These are phyloP conservation scores for Triplophysa bombifrons DNA, from an alignment of 2,797 vertebrate species.

Conservation along the genomic window DNA sequence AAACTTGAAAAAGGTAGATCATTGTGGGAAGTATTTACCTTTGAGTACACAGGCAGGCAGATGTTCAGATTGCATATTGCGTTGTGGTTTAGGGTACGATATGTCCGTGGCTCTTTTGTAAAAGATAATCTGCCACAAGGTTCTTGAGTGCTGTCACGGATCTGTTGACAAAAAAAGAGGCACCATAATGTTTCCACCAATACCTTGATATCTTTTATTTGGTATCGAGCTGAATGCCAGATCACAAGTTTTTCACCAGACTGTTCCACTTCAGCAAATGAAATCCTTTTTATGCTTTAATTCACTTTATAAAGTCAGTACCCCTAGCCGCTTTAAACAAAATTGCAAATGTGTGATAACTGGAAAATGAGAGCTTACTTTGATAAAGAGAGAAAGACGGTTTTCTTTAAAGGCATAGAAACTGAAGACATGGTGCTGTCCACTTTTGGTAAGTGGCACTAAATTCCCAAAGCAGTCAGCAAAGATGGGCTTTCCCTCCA, in stretches of 20 bases:
- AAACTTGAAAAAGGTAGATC: not conserved
- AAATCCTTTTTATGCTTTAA: not conserved
- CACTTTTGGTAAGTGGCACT: constrained; percentile 95
- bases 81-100: constrained; percentile 91
- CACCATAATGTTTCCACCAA: not conserved
- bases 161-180: constrained; percentile 71
- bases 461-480: constrained; percentile 98
- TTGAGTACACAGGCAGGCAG: constrained; percentile 90
- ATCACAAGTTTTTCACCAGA: not conserved
- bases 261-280: too few species aligned
- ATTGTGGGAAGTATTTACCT: constrained; percentile 77
- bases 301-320: not conserved
- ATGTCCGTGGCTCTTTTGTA: constrained; percentile 95
- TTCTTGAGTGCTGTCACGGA: constrained; percentile 94
- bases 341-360: not conserved
- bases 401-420: constrained; percentile 99
- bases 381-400: constrained; percentile 95
- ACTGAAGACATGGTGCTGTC: constrained; percentile 97
- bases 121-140: constrained; percentile 95
- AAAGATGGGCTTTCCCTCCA: constrained; percentile 98
- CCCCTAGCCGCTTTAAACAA: not conserved
- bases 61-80: constrained; percentile 99
- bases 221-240: not conserved
- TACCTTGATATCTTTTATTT: not conserved
- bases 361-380: constrained; percentile 75